Evolutionary conservation across 2,888 invertebrate species (phyloP), one percentile per base, ranked within the genome.

Genomic region (Clunio marinus): DNA sequence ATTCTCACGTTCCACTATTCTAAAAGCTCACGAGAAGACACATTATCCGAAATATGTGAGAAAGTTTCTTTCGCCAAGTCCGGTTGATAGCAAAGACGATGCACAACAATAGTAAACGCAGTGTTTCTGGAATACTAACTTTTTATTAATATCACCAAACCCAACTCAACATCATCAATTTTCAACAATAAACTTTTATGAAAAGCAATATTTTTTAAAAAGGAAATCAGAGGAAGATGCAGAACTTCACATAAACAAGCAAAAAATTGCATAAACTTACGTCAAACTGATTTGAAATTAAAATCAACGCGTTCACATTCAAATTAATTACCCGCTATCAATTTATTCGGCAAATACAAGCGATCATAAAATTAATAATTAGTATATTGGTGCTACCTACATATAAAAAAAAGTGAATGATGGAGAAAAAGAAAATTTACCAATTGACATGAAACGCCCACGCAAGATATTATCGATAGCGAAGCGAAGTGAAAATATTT

Each of bases 1-100:
- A 71, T 93, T 93, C 80, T 92, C 92, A 71, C 85, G 93, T 74
- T 92, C 92, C 73, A 93, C 93, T 72, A 93, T 93, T 78, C 81
- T 93, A 73, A 93, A 93, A 80, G 93, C 93, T 73, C 93, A 93
- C 80, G 93, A 93, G 80, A 93, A 93, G 81, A 93, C 93, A 71
- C 93, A 93, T 80, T 93, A 89, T 80, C 93, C 93, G 72, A 93
- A 93, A 81, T 92, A 91, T 79, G 91, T 91, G 77, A 86, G 92
- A 75, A 92, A 92, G 82, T 92, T 90, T 82, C 83, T 92, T 74
- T 92, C 92, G 74, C 91, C 92, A 72, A 90, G 89, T 78, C 90
- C 91, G 72, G 86, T 91, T 74, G 91, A 91, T 77, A 88, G 88
- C 70, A 88, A 89, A 78, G 89, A 89, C 79, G 89, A 91, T 77